Evolutionary conservation across 2,113 vertebrate genomes (phyloP).

Genomic region (Dissostichus mawsoni): DNA sequence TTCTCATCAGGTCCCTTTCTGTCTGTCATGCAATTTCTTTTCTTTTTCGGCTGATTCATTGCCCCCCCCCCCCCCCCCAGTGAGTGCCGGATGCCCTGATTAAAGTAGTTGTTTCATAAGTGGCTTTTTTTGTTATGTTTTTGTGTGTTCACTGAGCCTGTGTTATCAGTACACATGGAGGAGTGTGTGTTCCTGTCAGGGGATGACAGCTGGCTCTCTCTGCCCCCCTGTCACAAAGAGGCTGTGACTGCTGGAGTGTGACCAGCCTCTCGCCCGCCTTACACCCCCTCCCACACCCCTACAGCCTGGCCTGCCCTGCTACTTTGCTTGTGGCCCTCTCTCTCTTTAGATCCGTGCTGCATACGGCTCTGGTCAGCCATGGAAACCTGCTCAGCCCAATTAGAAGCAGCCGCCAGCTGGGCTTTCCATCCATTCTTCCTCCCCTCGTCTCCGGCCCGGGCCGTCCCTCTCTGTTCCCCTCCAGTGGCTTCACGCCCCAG

Average conservation of each 20-base stretch:
- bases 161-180: slow-evolving; percentile 49
- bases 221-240: slow-evolving; percentile 72
- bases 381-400: slow-evolving; percentile 82
- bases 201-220: slow-evolving; percentile 82
- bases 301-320: slow-evolving; percentile 56
- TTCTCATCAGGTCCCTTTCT: slow-evolving; percentile 63
- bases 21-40: slow-evolving; percentile 14
- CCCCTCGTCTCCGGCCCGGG: slow-evolving; percentile 56
- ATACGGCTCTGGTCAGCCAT: slow-evolving; percentile 82
- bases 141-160: slow-evolving; percentile 50
- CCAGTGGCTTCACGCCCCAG: slow-evolving; percentile 64
- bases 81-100: slow-evolving; percentile 51
- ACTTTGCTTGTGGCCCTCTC: slow-evolving; percentile 63
- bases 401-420: slow-evolving; percentile 83
- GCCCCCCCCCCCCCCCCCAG: background rate
- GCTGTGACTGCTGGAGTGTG: slow-evolving; percentile 78
- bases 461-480: slow-evolving; percentile 56
- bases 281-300: slow-evolving; percentile 25
- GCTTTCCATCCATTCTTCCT: slow-evolving; percentile 62
- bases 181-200: slow-evolving; percentile 68
- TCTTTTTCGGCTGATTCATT: slow-evolving; percentile 17
- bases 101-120: slow-evolving; percentile 62
- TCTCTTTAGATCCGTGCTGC: slow-evolving; percentile 67
- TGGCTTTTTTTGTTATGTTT: slow-evolving; percentile 52
- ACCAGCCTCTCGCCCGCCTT: slow-evolving; percentile 67